phyloP scores from a whole-genome alignment of 1,140 invertebrate species.

The Brevipalpus yothersi region DNA sequence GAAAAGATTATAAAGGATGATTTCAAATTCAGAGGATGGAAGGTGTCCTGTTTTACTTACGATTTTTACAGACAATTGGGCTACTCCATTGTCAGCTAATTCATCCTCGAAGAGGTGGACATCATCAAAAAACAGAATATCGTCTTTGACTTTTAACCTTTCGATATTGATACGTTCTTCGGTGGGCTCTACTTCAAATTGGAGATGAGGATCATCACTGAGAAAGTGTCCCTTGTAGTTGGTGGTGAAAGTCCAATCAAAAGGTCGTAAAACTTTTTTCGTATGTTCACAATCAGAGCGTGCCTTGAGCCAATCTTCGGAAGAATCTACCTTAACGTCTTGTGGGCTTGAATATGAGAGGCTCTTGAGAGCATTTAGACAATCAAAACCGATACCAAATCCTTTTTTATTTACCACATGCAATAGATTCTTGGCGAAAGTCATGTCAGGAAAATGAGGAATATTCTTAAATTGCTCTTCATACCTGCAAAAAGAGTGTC shows the following conservation, averaged over 20 bases:
- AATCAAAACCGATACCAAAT: slow-evolving; percentile 52
- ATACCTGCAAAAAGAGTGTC: slow-evolving; percentile 5
- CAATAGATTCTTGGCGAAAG: slow-evolving; percentile 68
- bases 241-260: slow-evolving; percentile 96
- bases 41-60: slow-evolving; percentile 30
- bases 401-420: slow-evolving; percentile 36
- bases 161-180: slow-evolving; percentile 64
- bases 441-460: slow-evolving; percentile 89
- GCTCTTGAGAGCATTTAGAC: slow-evolving; percentile 59
- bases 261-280: slow-evolving; percentile 37
- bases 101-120: slow-evolving; percentile 91
- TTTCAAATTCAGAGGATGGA: not conserved
- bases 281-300: slow-evolving; percentile 19
- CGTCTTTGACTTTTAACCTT: slow-evolving; percentile 61
- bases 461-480: slow-evolving; percentile 46
- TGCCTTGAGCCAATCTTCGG: slow-evolving; percentile 62
- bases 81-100: slow-evolving; percentile 87
- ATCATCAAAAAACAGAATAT: slow-evolving; percentile 84
- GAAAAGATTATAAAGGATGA: slow-evolving; percentile 10
- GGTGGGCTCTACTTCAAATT: slow-evolving; percentile 23
- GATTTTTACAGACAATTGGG: slow-evolving; percentile 71
- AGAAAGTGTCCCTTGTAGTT: slow-evolving; percentile 51
- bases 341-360: slow-evolving; percentile 26
- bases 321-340: slow-evolving; percentile 40
- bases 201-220: not conserved